Evolutionary conservation across 2,113 vertebrate species (phyloP).

Genomic region (Tapirus terrestris): DNA sequence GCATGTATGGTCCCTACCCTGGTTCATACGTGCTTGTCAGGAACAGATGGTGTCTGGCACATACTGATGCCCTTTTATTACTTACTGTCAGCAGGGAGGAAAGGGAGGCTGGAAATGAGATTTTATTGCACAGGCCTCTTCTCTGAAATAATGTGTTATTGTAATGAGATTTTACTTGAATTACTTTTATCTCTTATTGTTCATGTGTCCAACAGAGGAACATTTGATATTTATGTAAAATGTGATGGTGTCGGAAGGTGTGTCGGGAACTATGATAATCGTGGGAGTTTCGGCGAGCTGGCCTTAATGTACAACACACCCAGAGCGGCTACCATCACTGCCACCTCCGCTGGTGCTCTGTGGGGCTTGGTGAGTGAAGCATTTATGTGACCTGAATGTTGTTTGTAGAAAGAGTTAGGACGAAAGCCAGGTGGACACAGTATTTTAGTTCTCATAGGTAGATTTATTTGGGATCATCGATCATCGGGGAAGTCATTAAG

Average conservation of each 20-base stretch:
- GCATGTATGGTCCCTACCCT: background rate
- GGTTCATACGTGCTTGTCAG: background rate
- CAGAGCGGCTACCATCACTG: slow-evolving; percentile 97
- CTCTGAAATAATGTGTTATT: background rate
- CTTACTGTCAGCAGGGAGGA: background rate
- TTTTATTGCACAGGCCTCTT: background rate
- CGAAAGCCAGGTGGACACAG: background rate
- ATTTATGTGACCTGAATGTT: slow-evolving; percentile 15
- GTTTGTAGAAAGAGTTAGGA: slow-evolving; percentile 32
- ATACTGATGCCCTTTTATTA: background rate
- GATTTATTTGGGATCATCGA: background rate
- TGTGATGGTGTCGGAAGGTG: slow-evolving; percentile 91
- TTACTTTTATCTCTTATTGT: slow-evolving; percentile 39
- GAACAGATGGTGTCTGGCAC: background rate
- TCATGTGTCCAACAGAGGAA: slow-evolving; percentile 89
- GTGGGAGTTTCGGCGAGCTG: slow-evolving; percentile 97
- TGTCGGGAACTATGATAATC: slow-evolving; percentile 96
- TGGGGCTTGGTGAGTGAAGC: slow-evolving; percentile 96
- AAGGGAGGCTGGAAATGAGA: background rate
- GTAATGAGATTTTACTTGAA: background rate
- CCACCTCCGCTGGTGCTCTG: slow-evolving; percentile 96
- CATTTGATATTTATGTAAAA: slow-evolving; percentile 94
- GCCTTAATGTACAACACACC: slow-evolving; percentile 99
- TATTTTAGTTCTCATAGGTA: slow-evolving; percentile 12
- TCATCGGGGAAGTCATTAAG: background rate